Base-by-base conservation (phyloP, 2,113 vertebrate genomes). In the Gulo gulo region DNA sequence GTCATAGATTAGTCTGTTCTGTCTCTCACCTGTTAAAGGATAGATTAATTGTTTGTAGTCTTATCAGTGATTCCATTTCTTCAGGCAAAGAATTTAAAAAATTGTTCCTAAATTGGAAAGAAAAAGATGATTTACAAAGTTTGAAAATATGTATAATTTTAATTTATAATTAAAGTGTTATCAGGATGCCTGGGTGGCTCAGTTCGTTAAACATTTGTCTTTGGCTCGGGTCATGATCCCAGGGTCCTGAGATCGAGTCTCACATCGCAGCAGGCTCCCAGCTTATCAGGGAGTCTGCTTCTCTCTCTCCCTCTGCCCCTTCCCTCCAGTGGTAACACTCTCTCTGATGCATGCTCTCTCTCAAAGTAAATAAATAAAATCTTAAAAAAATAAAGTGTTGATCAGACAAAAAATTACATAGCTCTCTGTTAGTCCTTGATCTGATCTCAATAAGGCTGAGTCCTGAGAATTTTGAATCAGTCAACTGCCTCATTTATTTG, bases 11-110 rank as follows among this genome's bases (percentile, higher is more conserved):
- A 92, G 8, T 63, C 50, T 26, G 31, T 55, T 92, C 39, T 52
- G 7, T 69, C 34, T 94, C 99, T 99, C 96, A 99, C 99, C 99
- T 99, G 98, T 99, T 99, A 97, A 98, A 99, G 42, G 98, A 99
- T 63, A 99, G 99, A 88, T 99, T 99, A 79, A 99, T 98, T 29
- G 98, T 98, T 91, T 99, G 99, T 29, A 99, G 98, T 84, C 98
- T 99, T 47, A 95, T 97, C 88, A 99, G 95, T 5, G 98, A 99
- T 97, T 99, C 98, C 98, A 99, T 98, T 80, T 99, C 99, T 95
- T 98, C 97, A 8, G 99, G 99, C 97, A 99, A 98, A 88, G 99
- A 99, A 69, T 95, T 99, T 98, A 99, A 98, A 96, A 99, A 74
- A 94, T 99, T 99, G 97, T 99, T 99, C 94, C 99, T 99, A 98